These are phyloP conservation scores for Hypanus sabinus DNA, from an alignment of 2,113 vertebrate genomes.

Conservation along the genomic window DNA sequence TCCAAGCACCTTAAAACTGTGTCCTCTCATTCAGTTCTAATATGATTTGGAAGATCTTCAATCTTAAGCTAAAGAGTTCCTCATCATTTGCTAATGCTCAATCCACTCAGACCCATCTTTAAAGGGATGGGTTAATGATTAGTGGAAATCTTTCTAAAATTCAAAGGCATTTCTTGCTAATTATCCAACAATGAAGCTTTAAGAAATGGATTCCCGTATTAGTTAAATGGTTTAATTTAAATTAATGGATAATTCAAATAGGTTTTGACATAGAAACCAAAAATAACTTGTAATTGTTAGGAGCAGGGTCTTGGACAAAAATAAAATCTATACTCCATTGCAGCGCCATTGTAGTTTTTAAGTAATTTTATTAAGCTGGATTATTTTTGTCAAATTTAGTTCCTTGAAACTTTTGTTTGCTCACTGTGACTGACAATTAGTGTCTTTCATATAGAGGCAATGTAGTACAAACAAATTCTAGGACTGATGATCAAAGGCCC, in stretches of 20 bases:
- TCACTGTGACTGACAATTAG: background rate
- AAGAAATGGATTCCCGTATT: background rate
- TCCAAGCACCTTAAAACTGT: no score
- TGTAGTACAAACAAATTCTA: no score
- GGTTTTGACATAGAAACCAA: background rate
- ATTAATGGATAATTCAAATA: slow-evolving; percentile 5
- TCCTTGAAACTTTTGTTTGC: background rate
- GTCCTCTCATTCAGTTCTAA: background rate
- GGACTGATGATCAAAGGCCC: background rate
- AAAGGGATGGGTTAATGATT: background rate
- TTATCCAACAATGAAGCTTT: background rate
- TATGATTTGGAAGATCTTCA: background rate
- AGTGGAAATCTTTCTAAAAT: background rate
- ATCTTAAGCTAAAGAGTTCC: background rate
- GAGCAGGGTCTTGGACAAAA: background rate
- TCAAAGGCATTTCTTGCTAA: background rate
- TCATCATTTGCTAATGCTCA: background rate
- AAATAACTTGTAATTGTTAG: background rate
- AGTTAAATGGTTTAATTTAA: background rate
- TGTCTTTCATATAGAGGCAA: no score
- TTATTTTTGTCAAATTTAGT: background rate
- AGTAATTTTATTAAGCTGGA: background rate
- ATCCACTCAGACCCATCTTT: background rate
- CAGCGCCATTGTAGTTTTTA: background rate
- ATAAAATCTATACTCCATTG: background rate